Base-by-base conservation (phyloP, 2,797 vertebrate species). In the Trachops cirrhosus region DNA sequence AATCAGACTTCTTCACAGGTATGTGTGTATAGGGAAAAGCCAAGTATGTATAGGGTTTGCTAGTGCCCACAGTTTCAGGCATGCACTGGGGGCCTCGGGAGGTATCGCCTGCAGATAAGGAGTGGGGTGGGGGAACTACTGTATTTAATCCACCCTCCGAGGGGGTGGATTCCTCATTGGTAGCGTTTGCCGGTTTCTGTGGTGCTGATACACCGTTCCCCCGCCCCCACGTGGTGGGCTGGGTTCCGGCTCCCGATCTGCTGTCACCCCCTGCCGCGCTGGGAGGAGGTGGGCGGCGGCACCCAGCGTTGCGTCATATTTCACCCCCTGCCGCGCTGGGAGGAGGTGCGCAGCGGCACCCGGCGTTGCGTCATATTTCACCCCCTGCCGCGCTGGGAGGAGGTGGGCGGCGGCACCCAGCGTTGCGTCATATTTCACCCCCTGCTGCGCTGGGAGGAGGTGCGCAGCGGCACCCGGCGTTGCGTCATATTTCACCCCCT, bases 291-390 rank as follows among this genome's bases (percentile, higher is more conserved):
- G 92, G 62, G 9, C 24, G 32, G 39, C 12, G 67, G 32, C 32
- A 6, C 41, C 18, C 9, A 1, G 44, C 4, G 1, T 34, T 6
- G 0, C 5, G 3, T 12, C 10, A 4, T 71, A 3, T 44, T 83
- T 41, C 5, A 10, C 19, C 50, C 57, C 75, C 59, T 32, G 14
- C 10, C 34, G 19, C 52, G 48, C 50, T 50, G 26, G 46, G 52
- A 73, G 24, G 46, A 64, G 29, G 5, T 26, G 92, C 54, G 9
- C 24, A 32, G 39, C 12, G 67, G 32, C 32, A 6, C 41, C 18
- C 9, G 1, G 44, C 4, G 1, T 34, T 6, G 0, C 5, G 3
- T 12, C 10, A 4, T 71, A 3, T 44, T 83, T 78, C 5, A 10
- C 19, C 50, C 57, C 75, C 59, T 32, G 14, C 10, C 34, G 19